A percentile compares a stretch with the other conserved stretches of the same genome.
These are phyloP conservation scores for Branchipolynoe longqiensis DNA, from an alignment of 2,888 invertebrate species.

Conservation along the genomic window DNA sequence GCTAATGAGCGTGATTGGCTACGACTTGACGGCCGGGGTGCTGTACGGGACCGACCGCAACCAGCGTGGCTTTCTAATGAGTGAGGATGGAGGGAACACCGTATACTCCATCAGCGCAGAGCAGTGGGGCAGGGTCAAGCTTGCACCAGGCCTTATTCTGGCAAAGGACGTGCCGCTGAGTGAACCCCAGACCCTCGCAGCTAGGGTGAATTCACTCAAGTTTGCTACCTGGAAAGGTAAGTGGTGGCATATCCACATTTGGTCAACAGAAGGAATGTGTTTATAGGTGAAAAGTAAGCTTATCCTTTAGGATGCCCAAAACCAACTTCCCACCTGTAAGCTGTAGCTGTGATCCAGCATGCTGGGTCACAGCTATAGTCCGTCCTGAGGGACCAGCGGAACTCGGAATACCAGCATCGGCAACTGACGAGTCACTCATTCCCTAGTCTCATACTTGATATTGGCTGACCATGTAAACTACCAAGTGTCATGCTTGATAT, in stretches of 20 bases:
- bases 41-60: constrained; percentile 72
- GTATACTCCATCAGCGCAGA: constrained; percentile 64
- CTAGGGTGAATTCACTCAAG: neutral
- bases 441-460: no score
- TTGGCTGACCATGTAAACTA: no score
- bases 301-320: no score
- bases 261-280: no score
- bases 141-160: neutral
- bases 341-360: no score
- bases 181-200: neutral
- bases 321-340: no score
- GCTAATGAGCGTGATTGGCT: constrained; percentile 71
- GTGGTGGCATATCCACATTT: neutral
- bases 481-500: no score
- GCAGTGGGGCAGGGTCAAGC: neutral
- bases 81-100: constrained; percentile 70
- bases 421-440: no score
- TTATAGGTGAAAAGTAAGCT: no score
- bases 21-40: constrained; percentile 64
- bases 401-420: no score
- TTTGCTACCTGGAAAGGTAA: neutral
- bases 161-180: neutral
- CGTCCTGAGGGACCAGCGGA: no score
- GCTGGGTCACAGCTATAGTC: no score
- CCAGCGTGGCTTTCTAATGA: constrained; percentile 69